Percentiles rank a stretch among this genome's conserved stretches.
phyloP scores from a whole-genome alignment of 1,140 invertebrate species.

The Samia ricini region DNA sequence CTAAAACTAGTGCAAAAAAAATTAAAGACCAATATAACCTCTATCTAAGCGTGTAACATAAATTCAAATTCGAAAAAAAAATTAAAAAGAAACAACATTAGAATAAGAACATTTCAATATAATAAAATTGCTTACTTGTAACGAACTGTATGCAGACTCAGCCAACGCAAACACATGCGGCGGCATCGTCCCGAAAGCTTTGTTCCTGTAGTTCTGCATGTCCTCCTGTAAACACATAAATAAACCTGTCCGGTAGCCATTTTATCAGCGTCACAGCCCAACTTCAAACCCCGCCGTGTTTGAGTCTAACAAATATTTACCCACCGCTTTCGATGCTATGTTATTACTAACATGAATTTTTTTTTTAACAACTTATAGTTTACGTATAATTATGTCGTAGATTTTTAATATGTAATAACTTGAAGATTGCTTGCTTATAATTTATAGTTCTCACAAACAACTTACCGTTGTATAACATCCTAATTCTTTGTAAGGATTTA shows the following conservation, averaged over 20 bases:
- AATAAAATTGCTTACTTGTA: conserved; percentile 67
- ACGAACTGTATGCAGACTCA: conserved; percentile 90
- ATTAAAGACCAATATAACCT: too few species aligned
- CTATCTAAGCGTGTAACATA: too few species aligned
- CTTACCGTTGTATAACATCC: conserved; percentile 95
- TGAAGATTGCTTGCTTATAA: neutral
- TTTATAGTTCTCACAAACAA: neutral
- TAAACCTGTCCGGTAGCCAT: conserved; percentile 2
- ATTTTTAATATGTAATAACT: neutral
- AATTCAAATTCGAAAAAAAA: too few species aligned
- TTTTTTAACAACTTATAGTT: too few species aligned
- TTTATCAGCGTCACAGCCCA: neutral
- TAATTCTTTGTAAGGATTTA: conserved; percentile 97
- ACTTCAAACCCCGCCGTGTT: neutral
- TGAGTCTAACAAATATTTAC: neutral
- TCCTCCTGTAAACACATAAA: conserved; percentile 81
- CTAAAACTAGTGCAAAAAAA: too few species aligned
- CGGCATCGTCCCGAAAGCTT: conserved; percentile 88
- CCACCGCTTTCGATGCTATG: neutral
- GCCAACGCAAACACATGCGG: conserved; percentile 95
- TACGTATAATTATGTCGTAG: too few species aligned
- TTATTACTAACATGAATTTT: neutral
- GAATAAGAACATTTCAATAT: too few species aligned
- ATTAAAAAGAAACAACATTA: too few species aligned
- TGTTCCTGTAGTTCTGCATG: conserved; percentile 88